Percentiles rank a stretch among this genome's conserved stretches.
Conservation (phyloP, 2,113 vertebrate species). For the Pyxicephalus adspersus region DNA sequence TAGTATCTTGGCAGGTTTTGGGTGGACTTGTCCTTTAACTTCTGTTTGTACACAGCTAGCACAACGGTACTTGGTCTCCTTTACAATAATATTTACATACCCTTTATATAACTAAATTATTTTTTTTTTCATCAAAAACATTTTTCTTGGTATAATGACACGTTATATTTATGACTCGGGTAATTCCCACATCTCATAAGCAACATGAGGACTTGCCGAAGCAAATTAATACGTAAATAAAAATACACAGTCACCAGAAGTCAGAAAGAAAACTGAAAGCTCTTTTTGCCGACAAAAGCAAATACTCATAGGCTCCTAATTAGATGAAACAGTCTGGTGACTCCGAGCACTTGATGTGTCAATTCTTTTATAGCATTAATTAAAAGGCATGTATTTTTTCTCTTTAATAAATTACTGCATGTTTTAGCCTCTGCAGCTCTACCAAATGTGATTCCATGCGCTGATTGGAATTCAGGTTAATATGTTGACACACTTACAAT, state of each 20-base stretch:
- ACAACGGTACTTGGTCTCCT: neutral
- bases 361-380: constrained; percentile 78
- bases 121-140: too few relatives aligned
- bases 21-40: too few relatives aligned
- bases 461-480: constrained; percentile 99
- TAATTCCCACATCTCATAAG: neutral
- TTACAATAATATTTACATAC: neutral
- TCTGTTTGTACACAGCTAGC: neutral
- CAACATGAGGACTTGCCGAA: neutral
- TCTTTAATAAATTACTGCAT: constrained; percentile 82
- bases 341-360: constrained; percentile 75
- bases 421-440: constrained; percentile 73
- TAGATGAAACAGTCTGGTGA: constrained; percentile 73
- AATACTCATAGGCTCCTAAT: constrained; percentile 72
- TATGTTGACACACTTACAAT: constrained; percentile 99
- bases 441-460: constrained; percentile 79
- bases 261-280: constrained; percentile 45
- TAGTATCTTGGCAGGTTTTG: too few relatives aligned
- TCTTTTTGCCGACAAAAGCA: constrained; percentile 66
- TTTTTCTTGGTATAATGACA: neutral
- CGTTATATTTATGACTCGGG: neutral
- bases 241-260: constrained; percentile 7
- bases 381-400: constrained; percentile 76
- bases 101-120: neutral
- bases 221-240: constrained; percentile 63